Conservation (phyloP, 2,113 vertebrate genomes). For the Parus major region DNA sequence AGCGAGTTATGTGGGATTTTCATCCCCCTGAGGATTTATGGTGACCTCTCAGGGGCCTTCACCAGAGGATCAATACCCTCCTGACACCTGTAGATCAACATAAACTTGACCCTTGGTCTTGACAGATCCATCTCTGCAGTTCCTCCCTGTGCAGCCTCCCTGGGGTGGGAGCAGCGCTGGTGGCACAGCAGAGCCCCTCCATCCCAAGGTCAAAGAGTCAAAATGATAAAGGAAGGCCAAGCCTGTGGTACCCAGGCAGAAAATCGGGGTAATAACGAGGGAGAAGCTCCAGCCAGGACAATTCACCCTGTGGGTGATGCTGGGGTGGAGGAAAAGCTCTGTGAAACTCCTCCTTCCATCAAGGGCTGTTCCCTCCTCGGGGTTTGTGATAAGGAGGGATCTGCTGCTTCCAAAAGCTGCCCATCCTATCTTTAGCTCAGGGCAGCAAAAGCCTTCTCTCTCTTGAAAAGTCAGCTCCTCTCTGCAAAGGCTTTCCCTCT, state of each 20-base stretch:
- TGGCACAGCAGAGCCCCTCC: neutral
- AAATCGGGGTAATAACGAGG: fast-evolving
- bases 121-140: slow-evolving; percentile 34
- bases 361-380: neutral
- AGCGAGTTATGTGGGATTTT: neutral
- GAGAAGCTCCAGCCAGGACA: neutral
- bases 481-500: neutral
- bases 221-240: slow-evolving; percentile 12
- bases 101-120: slow-evolving; percentile 72
- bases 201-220: slow-evolving; percentile 46
- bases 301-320: fast-evolving
- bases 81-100: slow-evolving; percentile 68
- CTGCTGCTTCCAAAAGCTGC: slow-evolving; percentile 32
- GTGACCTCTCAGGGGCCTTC: slow-evolving; percentile 22
- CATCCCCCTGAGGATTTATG: slow-evolving; percentile 33
- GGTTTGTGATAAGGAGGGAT: neutral
- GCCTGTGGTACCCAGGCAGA: fast-evolving
- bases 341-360: fast-evolving
- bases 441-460: neutral
- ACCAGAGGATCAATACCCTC: slow-evolving; percentile 41
- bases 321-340: neutral
- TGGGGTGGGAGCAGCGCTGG: neutral
- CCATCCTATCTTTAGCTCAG: slow-evolving; percentile 45
- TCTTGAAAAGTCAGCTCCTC: neutral
- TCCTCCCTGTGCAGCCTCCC: neutral